Evolutionary conservation across 2,888 invertebrate species (phyloP), one percentile per base, ranked within the genome.

Genomic region (Campoplex capitator): DNA sequence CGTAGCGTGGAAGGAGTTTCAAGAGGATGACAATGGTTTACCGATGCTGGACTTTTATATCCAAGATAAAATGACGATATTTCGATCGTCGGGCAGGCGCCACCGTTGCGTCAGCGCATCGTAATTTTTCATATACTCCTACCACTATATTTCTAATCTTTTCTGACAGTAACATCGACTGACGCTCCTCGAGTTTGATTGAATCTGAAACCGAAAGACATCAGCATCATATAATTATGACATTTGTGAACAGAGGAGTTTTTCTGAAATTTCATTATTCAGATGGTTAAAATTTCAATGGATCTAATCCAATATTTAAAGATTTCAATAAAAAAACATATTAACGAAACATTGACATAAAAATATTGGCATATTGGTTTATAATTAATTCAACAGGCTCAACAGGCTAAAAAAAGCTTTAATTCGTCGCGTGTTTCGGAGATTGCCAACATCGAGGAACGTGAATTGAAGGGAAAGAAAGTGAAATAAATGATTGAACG

Each of bases 91-190:
- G 80, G 23, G 58, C 68, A 67, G 80, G 80, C 71, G 83, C 75
- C 71, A 75, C 32, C 65, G 83, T 86, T 45, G 70, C 80, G 32
- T 86, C 86, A 86, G 83, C 86, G 86, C 83, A 83, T 86, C 67
- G 79, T 80, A 76, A 76, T 56, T 71, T 48, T 86, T 83, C 73
- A 23, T 76, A 58, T 38, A 56, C 76, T 76, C 80, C 71, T 76
- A 65, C 67, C 56, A 71, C 86, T 74, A 73, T 73, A 45, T 54
- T 80, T 38, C 38, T 76, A 32, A 58, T 67, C 83, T 75, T 67
- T 56, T 42, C 67, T 54, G 56, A 54, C 83, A 48, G 74, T 70
- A 73, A 77, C 80, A 83, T 83, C n/a, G 83, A 80, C 76, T 67
- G 71, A 58, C 54, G 73, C 54, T 18, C 70, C 75, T 56, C 45